Conservation (phyloP, 2,113 vertebrate species). For the Rhadina sibilatrix region DNA sequence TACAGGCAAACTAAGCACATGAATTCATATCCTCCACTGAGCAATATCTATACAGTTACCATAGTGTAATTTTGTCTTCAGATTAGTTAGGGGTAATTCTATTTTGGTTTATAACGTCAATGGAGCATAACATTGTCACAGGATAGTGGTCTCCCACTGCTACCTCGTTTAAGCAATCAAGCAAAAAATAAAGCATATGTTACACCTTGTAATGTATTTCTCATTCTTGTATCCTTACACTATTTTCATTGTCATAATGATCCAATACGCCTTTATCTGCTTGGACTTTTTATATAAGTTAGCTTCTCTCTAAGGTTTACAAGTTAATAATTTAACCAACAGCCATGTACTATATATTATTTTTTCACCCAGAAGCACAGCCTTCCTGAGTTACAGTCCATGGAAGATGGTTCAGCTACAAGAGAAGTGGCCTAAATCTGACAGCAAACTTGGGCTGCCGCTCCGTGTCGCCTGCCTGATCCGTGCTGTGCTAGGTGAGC, state of each 20-base stretch:
- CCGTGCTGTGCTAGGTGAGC: neutral
- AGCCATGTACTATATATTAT: conserved; percentile 62
- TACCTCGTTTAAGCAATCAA: conserved; percentile 65
- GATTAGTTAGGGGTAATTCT: conserved; percentile 44
- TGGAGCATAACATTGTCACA: conserved; percentile 35
- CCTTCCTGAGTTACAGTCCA: conserved; percentile 2
- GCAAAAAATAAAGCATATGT: conserved; percentile 73
- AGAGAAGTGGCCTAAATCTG: conserved; percentile 53
- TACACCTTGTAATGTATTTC: conserved; percentile 69
- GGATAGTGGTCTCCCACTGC: conserved; percentile 60
- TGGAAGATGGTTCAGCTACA: conserved; percentile 25
- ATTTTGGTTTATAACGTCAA: conserved; percentile 61
- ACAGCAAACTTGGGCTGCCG: neutral
- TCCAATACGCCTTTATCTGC: conserved; percentile 39
- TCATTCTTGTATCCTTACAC: conserved; percentile 66
- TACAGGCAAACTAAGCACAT: neutral
- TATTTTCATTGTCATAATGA: conserved; percentile 69
- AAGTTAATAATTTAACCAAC: conserved; percentile 60
- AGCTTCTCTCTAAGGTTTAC: conserved; percentile 53
- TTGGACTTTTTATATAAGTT: conserved; percentile 67
- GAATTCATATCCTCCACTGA: neutral
- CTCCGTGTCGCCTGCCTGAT: neutral
- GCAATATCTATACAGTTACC: neutral
- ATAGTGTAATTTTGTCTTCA: neutral
- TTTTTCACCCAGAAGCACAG: conserved; percentile 57